phyloP scores from a whole-genome alignment of 2,797 vertebrate genomes.

The Nothura maculosa region DNA sequence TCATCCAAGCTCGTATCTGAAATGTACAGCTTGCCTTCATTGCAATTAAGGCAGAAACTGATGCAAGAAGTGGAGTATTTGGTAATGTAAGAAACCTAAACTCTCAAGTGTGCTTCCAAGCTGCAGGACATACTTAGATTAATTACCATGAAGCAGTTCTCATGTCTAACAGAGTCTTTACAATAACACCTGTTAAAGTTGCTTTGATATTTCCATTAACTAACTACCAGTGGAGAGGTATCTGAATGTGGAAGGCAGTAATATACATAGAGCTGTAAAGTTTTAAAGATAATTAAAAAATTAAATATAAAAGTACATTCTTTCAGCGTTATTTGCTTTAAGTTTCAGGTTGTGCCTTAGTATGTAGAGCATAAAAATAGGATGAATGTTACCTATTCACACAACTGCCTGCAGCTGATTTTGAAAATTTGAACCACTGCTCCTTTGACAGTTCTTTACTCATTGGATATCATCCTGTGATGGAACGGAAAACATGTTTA shows the following conservation, averaged over 20 bases:
- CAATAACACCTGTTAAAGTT: slow-evolving; percentile 49
- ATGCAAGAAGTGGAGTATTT: neutral
- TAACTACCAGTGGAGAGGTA: neutral
- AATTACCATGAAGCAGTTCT: neutral
- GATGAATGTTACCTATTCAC: neutral
- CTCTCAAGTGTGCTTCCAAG: neutral
- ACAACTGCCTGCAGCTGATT: neutral
- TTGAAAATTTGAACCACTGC: neutral
- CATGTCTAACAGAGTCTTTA: slow-evolving; percentile 9
- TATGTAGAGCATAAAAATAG: neutral
- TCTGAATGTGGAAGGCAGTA: neutral
- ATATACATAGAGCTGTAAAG: neutral
- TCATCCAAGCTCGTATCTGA: neutral
- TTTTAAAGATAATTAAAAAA: neutral
- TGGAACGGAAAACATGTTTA: neutral
- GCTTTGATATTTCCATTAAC: slow-evolving; percentile 35
- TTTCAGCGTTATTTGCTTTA: neutral
- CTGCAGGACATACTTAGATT: neutral
- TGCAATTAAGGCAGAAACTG: neutral
- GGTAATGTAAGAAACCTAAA: neutral
- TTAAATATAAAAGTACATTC: neutral
- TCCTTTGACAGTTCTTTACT: neutral
- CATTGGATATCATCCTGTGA: neutral
- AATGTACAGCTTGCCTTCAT: rapidly evolving
- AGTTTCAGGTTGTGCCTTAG: neutral